Conservation (phyloP, 2,888 invertebrate species). For the Diabrotica balteata region DNA sequence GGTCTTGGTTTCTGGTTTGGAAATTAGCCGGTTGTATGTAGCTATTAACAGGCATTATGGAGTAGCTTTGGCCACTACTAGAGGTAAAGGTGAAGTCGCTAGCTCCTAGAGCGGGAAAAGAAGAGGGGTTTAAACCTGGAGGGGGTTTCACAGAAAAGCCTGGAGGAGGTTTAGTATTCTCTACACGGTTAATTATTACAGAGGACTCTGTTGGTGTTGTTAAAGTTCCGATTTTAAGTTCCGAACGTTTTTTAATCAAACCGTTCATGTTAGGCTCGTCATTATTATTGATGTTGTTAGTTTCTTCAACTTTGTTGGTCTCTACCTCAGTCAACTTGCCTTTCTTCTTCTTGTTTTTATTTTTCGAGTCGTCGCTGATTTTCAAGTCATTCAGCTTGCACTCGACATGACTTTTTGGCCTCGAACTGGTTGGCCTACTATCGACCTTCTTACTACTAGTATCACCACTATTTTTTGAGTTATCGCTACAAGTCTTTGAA, state of each 20-base stretch:
- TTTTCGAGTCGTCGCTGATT: slow-evolving; percentile 43
- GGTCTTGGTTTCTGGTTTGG: slow-evolving; percentile 70
- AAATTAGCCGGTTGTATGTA: slow-evolving; percentile 71
- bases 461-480: slow-evolving; percentile 25
- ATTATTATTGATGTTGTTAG: slow-evolving; percentile 35
- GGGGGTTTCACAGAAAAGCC: slow-evolving; percentile 56
- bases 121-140: slow-evolving; percentile 69
- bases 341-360: slow-evolving; percentile 51
- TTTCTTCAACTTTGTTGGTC: slow-evolving; percentile 31
- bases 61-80: slow-evolving; percentile 78
- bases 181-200: slow-evolving; percentile 30
- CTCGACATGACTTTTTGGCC: slow-evolving; percentile 35
- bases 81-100: slow-evolving; percentile 80
- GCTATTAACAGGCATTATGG: slow-evolving; percentile 65
- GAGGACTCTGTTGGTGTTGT: slow-evolving; percentile 33
- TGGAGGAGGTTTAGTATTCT: slow-evolving; percentile 55
- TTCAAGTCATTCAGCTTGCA: slow-evolving; percentile 54
- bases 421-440: slow-evolving; percentile 24
- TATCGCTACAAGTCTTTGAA: slow-evolving; percentile 18
- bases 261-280: slow-evolving; percentile 47
- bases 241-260: slow-evolving; percentile 63
- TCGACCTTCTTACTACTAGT: slow-evolving; percentile 35
- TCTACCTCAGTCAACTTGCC: slow-evolving; percentile 33
- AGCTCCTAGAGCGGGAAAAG: slow-evolving; percentile 62
- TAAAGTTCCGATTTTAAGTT: slow-evolving; percentile 62